A percentile compares a stretch with the other conserved stretches of the same genome.
phyloP scores from a whole-genome alignment of 2,113 vertebrate genomes.

The Charina bottae region DNA sequence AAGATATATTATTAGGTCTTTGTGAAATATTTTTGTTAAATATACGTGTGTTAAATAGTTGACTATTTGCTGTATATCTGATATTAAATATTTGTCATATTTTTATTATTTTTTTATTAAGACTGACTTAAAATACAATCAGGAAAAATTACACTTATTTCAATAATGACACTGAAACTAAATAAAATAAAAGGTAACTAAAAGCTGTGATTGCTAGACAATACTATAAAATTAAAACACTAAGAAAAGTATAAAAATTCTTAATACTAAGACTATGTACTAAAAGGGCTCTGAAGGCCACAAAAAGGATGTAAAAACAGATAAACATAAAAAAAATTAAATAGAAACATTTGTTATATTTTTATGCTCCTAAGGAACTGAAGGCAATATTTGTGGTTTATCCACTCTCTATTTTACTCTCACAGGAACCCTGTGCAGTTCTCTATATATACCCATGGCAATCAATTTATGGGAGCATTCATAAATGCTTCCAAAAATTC shows the following conservation, averaged over 20 bases:
- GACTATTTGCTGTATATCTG: neutral
- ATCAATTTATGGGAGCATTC: neutral
- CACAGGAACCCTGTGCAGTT: neutral
- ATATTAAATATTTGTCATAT: neutral
- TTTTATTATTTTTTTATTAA: no score
- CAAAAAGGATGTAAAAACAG: no score
- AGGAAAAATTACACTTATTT: no score
- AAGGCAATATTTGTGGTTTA: neutral
- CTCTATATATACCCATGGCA: neutral
- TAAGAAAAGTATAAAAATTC: no score
- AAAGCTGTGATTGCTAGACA: no score
- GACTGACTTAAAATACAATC: no score
- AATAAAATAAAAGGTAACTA: no score
- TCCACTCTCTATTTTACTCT: neutral
- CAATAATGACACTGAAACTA: no score
- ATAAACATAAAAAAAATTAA: no score
- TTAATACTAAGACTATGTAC: no score
- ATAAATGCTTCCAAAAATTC: neutral
- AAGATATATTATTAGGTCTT: neutral
- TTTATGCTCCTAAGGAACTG: neutral
- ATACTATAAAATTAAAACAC: no score
- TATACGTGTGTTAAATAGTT: neutral
- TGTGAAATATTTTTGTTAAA: neutral
- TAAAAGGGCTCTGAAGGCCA: no score
- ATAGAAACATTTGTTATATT: neutral